phyloP scores from a whole-genome alignment of 2,888 invertebrate species.

The Cylindroiulus punctatus region DNA sequence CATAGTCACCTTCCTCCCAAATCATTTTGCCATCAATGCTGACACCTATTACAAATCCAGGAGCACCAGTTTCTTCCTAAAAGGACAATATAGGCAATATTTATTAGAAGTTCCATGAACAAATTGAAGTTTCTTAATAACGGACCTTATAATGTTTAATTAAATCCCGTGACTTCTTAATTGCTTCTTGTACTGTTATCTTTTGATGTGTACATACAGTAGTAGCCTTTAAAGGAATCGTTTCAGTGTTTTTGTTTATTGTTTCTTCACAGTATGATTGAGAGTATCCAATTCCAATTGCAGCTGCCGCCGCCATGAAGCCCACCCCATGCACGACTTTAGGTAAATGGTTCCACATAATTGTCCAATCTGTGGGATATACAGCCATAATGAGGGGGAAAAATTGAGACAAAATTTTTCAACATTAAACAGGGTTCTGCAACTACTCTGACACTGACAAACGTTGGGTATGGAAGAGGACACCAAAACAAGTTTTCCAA shows the following conservation, averaged over 20 bases:
- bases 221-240: not conserved
- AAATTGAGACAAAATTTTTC: no score
- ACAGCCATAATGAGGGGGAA: no score
- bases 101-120: no score
- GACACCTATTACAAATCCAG: constrained; percentile 68
- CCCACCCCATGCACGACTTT: not conserved
- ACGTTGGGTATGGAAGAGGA: no score
- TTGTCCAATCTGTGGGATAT: not conserved
- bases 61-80: constrained; percentile 63
- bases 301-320: not conserved
- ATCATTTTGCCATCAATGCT: constrained; percentile 68
- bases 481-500: no score
- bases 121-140: not conserved
- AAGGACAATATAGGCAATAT: no score
- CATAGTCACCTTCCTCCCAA: constrained; percentile 67
- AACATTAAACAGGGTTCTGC: no score
- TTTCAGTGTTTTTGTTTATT: not conserved
- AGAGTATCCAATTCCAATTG: not conserved
- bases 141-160: constrained; percentile 4
- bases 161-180: not conserved
- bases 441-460: no score
- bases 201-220: not conserved
- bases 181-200: not conserved
- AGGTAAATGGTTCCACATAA: not conserved
- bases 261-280: not conserved